Evolutionary conservation across 2,113 vertebrate species (phyloP), one percentile per base, ranked within the genome.

Genomic region (Trogon melanurus): DNA sequence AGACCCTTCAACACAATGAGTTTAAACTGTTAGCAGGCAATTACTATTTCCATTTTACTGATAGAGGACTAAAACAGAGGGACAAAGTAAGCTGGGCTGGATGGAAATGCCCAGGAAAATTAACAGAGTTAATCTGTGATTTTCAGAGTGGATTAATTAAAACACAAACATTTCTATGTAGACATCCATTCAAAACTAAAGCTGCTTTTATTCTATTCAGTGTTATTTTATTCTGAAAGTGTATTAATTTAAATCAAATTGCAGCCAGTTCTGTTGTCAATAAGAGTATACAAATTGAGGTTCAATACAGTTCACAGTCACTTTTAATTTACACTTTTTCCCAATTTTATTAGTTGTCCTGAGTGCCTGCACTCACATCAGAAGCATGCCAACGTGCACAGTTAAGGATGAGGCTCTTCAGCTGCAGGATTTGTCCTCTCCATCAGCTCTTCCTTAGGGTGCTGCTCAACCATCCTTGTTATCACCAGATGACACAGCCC

Each of bases 161-260:
- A 87, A 80, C 93, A 91, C 91, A 93, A 89, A 84, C 65, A 81
- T 71, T 92, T 95, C 80, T 89, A 30, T 61, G 70, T 48, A 87
- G 80, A 79, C 60, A 64, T n/a, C 48, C 76, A 78, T 92, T 89
- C 72, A 92, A 86, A 95, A 86, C 27, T 84, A 79, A 96, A 93
- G 69, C 57, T 78, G 60, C 38, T 87, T 93, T 92, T 92, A 67
- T 83, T 88, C 86, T 81, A 29, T 34, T 89, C 83, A 67, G 5
- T 84, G 89, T 89, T 95, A 64, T 91, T 95, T 97, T 87, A 67
- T 79, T 93, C 73, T 75, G 93, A 93, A 95, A 95, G 91, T 9
- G 73, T 89, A 79, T 91, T 91, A 81, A 93, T 95, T 95, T 87
- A 91, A 96, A 95, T 95, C 69, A 81, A 97, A 96, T 85, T 93